A percentile compares a stretch with the other conserved stretches of the same genome.
These are phyloP conservation scores for Drosophila navojoa DNA, from an alignment of 1,140 invertebrate species.

Conservation along the genomic window DNA sequence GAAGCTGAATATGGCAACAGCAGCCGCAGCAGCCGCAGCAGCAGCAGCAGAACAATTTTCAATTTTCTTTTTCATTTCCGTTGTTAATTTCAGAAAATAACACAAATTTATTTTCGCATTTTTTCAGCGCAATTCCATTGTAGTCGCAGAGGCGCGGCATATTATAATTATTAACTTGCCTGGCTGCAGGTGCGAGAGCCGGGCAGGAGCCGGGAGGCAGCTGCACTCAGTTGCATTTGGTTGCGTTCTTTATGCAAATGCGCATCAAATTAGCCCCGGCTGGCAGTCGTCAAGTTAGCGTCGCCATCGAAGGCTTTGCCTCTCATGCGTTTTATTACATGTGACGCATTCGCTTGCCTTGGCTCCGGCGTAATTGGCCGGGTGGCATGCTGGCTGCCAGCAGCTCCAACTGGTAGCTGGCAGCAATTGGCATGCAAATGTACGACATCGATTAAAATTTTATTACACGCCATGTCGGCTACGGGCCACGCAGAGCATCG, in stretches of 20 bases:
- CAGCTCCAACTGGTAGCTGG: constrained; percentile 37
- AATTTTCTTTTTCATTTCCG: constrained; percentile 77
- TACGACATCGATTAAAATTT: constrained; percentile 83
- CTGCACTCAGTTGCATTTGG: constrained; percentile 57
- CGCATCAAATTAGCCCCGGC: constrained; percentile 64
- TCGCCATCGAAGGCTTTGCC: constrained; percentile 47
- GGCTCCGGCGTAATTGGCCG: constrained; percentile 49
- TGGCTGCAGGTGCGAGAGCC: constrained; percentile 13
- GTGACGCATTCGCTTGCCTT: constrained; percentile 68
- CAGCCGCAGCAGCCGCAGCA: constrained; percentile 14
- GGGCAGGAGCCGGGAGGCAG: constrained; percentile 24
- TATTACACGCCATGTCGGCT: constrained; percentile 76
- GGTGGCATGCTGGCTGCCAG: constrained; percentile 9
- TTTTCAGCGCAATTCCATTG: constrained; percentile 25
- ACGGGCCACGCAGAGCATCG: constrained; percentile 43
- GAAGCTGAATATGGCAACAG: background rate
- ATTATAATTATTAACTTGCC: constrained; percentile 28
- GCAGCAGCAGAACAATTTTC: constrained; percentile 52
- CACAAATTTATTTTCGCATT: constrained; percentile 66
- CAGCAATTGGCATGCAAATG: constrained; percentile 82
- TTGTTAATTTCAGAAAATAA: constrained; percentile 73
- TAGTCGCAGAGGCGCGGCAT: constrained; percentile 23
- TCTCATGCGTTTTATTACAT: constrained; percentile 71
- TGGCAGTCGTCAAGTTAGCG: constrained; percentile 38
- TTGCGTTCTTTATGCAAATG: constrained; percentile 73